Base-by-base conservation (phyloP, 35 echinoderm and acorn worm species). In the Apostichopus parvimensis region DNA sequence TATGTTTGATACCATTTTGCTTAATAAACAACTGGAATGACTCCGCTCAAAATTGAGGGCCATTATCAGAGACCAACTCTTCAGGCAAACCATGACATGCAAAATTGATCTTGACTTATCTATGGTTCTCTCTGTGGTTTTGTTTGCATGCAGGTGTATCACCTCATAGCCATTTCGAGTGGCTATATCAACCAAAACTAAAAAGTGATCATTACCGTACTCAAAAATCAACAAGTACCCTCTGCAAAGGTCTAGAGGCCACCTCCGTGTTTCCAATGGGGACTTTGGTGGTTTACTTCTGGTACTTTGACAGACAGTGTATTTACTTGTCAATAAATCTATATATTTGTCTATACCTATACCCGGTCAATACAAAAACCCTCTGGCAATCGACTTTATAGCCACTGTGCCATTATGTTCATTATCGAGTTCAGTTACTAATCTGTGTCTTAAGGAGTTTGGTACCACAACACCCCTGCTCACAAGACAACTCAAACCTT, bases 161-260 rank as follows among this genome's bases (percentile, higher is more conserved):
- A 83, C 91, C n/a, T 92, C 91, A 25, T 70, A 92, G 1, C 79
- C 91, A 92, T 52, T 92, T 83, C 1, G 91, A 92, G 45, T 92
- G 91, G 9, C 91, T 25, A 25, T 92, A 73, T 92, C 78, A 17
- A 92, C 58, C 57, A 83, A 8, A 25, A 25, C 24, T 25, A 25
- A 25, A 25, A 25, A 83, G 5, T 92, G 56, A 66, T 80, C 56
- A 83, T 70, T 71, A 79, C 89, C 86, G 72, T 45, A 20, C 45
- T 88, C 86, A 88, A 71, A 88, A 88, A 54, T 92, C 91, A 57
- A 92, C 59, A 70, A 83, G 91, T 17, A 92, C 65, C 9, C 91
- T 28, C 53, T 92, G 78, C 6, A 73, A 92, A 59, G 73, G 65
- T 65, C 78, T 80, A 11, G 18, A 65, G 91, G 91, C 91, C 79